A percentile compares a stretch with the other conserved stretches of the same genome.
Evolutionary conservation across 2,797 vertebrate genomes (phyloP).

Genomic region (Tauraco hartlaubi): DNA sequence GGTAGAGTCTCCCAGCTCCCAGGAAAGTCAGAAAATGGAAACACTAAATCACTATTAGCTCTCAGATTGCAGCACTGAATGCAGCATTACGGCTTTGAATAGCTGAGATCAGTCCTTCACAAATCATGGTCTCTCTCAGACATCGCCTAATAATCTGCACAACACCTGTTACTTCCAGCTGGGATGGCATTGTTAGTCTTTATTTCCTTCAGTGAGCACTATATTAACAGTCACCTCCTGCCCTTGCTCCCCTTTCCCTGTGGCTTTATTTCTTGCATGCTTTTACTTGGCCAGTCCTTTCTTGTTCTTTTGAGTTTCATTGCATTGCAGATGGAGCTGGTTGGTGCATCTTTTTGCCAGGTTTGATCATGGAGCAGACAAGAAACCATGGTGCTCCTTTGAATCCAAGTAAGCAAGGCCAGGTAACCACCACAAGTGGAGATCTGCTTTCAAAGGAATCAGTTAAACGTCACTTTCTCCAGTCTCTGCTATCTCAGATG

Average conservation of each 20-base stretch:
- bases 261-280: not conserved
- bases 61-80: not conserved
- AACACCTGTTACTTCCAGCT: not conserved
- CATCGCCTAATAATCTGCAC: not conserved
- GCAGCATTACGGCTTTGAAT: not conserved
- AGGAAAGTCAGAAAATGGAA: not conserved
- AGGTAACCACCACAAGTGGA: not conserved
- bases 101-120: not conserved
- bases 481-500: not conserved
- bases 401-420: not conserved
- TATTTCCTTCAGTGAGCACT: not conserved
- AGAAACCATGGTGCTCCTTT: not conserved
- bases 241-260: not conserved
- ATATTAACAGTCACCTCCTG: not conserved
- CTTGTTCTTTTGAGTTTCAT: not conserved
- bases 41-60: not conserved
- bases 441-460: not conserved
- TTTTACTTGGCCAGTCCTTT: not conserved
- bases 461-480: not conserved
- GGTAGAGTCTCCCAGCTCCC: not conserved
- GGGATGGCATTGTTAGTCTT: accelerated
- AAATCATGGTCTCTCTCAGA: not conserved
- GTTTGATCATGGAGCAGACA: not conserved
- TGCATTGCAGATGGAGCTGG: not conserved
- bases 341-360: not conserved